Evolutionary conservation across 2,797 vertebrate genomes (phyloP).

Genomic region (Sebastes ruberrimus): DNA sequence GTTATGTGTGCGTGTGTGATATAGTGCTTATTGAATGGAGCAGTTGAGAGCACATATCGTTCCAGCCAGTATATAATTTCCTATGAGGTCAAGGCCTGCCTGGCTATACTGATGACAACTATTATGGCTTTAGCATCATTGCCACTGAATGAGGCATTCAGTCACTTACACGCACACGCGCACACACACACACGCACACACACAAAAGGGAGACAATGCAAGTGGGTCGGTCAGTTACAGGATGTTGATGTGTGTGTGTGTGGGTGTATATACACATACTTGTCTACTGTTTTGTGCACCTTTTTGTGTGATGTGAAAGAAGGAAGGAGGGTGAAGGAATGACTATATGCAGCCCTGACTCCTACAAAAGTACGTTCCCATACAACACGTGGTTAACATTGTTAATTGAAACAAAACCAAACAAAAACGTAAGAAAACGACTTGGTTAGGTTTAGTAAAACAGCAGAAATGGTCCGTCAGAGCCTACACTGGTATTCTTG

Average conservation of each 20-base stretch:
- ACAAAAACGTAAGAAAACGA: no score
- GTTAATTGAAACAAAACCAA: no score
- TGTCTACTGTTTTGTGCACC: not conserved
- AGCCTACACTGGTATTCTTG: not conserved
- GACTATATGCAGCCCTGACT: not conserved
- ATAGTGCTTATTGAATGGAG: conserved; percentile 39
- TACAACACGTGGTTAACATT: no score
- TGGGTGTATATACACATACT: not conserved
- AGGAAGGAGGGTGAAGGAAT: not conserved
- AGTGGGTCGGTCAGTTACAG: not conserved
- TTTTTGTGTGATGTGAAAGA: not conserved
- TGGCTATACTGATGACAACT: conserved; percentile 42
- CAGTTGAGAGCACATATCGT: conserved; percentile 35
- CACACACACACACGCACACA: not conserved
- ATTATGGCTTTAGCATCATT: conserved; percentile 41
- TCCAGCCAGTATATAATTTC: conserved; percentile 33
- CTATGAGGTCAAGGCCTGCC: conserved; percentile 47
- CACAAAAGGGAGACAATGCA: not conserved
- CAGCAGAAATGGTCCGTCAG: not conserved
- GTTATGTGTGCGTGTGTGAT: not conserved
- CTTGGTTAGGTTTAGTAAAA: no score
- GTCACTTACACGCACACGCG: conserved; percentile 5
- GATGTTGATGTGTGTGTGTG: not conserved
- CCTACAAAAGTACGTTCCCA: no score
- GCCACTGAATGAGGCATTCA: conserved; percentile 31